Conservation (phyloP, 2,797 vertebrate species). For the Mastacembelus armatus region DNA sequence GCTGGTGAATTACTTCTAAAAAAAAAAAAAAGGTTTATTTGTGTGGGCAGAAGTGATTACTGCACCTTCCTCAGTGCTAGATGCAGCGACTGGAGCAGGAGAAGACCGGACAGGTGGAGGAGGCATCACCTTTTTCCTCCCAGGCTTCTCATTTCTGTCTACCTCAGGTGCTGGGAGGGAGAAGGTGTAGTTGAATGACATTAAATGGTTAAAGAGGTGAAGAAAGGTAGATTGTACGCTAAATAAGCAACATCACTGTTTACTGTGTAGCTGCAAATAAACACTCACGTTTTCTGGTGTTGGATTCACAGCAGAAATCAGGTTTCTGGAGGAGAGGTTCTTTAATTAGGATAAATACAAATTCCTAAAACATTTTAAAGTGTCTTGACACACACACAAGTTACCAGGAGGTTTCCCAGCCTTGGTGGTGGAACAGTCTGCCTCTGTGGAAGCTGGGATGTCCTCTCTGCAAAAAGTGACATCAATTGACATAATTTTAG, state of each 20-base stretch:
- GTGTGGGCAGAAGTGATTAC: slow-evolving; percentile 24
- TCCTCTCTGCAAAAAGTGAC: slow-evolving; percentile 62
- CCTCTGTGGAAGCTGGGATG: slow-evolving; percentile 56
- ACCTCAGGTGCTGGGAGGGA: slow-evolving; percentile 78
- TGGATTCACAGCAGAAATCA: slow-evolving; percentile 48
- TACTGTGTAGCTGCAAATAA: background rate
- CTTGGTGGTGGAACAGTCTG: slow-evolving; percentile 71
- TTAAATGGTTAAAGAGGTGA: background rate
- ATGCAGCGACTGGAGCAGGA: slow-evolving; percentile 32
- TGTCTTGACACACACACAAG: background rate
- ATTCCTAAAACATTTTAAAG: background rate
- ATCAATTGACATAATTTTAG: background rate
- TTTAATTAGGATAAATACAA: background rate
- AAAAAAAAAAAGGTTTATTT: slow-evolving; percentile 4
- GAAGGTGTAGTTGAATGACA: background rate
- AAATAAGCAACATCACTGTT: background rate
- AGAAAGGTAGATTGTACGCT: background rate
- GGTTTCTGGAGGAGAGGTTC: slow-evolving; percentile 55
- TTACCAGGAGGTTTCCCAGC: slow-evolving; percentile 56
- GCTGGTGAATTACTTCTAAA: background rate
- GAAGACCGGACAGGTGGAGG: slow-evolving; percentile 27
- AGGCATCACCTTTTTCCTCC: slow-evolving; percentile 67
- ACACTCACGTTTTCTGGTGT: slow-evolving; percentile 75
- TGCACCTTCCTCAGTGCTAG: slow-evolving; percentile 77
- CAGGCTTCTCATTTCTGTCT: slow-evolving; percentile 79